A percentile compares a stretch with the other conserved stretches of the same genome.
Conservation (phyloP, 2,888 invertebrate genomes). For the Mesorhabditis belari region DNA sequence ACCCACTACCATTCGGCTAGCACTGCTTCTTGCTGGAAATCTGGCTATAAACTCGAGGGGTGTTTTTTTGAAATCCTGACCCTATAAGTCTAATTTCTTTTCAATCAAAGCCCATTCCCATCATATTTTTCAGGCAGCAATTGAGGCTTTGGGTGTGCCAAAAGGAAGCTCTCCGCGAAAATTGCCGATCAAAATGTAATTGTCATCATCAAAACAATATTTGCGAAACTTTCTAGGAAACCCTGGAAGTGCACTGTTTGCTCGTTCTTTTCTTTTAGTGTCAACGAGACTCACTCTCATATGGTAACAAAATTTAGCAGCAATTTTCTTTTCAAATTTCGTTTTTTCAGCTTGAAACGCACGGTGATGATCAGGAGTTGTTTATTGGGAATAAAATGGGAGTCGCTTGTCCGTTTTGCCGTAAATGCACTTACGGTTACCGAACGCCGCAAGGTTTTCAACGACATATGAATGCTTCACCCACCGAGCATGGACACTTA, state of each 20-base stretch:
- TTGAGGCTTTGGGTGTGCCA: slow-evolving; percentile 36
- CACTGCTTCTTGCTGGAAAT: too few relatives aligned
- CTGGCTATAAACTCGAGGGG: too few relatives aligned
- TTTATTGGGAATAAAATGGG: slow-evolving; percentile 6
- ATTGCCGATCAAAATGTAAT: neutral
- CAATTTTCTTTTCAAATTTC: neutral
- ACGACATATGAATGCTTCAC: slow-evolving; percentile 23
- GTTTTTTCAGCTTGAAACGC: neutral
- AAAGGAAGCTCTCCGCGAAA: neutral
- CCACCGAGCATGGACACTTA: slow-evolving; percentile 28
- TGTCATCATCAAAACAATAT: neutral
- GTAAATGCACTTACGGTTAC: slow-evolving; percentile 37
- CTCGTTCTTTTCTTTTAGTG: slow-evolving; percentile 21
- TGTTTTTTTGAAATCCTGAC: too few relatives aligned
- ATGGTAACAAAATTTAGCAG: slow-evolving; percentile 7
- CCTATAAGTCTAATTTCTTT: too few relatives aligned
- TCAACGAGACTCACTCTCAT: slow-evolving; percentile 17
- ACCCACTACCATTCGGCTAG: too few relatives aligned
- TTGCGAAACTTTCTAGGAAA: slow-evolving; percentile 15
- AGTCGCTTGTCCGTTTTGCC: slow-evolving; percentile 37
- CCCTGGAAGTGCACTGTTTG: slow-evolving; percentile 39
- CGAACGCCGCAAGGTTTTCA: slow-evolving; percentile 31
- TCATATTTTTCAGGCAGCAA: slow-evolving; percentile 31
- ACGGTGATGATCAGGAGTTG: neutral
- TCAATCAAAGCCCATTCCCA: too few relatives aligned